phyloP scores from a whole-genome alignment of 2,797 vertebrate species.

The Mus caroli region DNA sequence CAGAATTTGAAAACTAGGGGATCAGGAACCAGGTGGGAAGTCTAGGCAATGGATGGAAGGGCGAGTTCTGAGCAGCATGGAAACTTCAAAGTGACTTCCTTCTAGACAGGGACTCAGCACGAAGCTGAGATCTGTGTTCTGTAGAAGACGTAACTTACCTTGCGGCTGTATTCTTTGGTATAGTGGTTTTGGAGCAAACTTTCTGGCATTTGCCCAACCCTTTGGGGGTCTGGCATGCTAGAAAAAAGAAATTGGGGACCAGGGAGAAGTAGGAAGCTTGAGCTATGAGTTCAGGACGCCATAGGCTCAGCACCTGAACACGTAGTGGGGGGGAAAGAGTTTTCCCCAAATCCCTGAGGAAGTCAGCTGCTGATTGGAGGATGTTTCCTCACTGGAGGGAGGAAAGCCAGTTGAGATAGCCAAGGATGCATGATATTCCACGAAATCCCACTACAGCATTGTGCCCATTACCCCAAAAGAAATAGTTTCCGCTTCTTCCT shows the following conservation, averaged over 20 bases:
- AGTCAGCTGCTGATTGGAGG: neutral
- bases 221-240: too few relatives aligned
- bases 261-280: neutral
- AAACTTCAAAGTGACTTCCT: neutral
- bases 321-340: neutral
- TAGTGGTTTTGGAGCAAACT: neutral
- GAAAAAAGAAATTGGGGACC: neutral
- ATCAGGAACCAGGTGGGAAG: neutral
- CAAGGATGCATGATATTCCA: neutral
- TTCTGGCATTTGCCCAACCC: neutral
- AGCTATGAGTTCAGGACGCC: neutral
- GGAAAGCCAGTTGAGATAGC: neutral
- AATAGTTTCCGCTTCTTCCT: slow-evolving; percentile 47
- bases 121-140: neutral
- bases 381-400: neutral
- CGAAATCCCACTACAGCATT: neutral
- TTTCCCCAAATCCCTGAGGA: neutral
- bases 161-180: neutral
- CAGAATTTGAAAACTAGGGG: neutral
- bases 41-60: neutral
- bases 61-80: neutral
- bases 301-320: neutral
- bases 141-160: neutral
- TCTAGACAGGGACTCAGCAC: neutral
- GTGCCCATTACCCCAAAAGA: slow-evolving; percentile 66